A percentile compares a stretch with the other conserved stretches of the same genome.
Evolutionary conservation across 2,888 invertebrate species (phyloP).

Genomic region (Xiphydria camelus): DNA sequence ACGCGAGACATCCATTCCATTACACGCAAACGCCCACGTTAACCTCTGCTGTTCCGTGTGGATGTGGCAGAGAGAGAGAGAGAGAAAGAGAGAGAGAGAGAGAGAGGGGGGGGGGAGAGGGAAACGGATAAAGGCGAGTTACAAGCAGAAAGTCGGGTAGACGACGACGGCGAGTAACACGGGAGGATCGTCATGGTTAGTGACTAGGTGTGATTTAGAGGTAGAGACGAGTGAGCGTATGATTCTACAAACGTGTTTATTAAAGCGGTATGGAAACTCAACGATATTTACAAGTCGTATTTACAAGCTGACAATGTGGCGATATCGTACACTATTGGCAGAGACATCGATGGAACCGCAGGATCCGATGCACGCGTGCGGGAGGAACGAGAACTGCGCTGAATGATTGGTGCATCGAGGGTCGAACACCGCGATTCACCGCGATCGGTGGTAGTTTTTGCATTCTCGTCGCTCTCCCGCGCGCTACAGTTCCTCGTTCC

Average conservation of each 20-base stretch:
- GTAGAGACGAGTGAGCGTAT: slow-evolving; percentile 20
- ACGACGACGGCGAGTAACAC: background rate
- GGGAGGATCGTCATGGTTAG: slow-evolving; percentile 10
- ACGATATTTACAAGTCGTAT: slow-evolving; percentile 61
- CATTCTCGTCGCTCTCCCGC: background rate
- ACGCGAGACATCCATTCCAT: slow-evolving; percentile 39
- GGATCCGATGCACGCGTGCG: too few species aligned
- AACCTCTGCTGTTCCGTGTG: slow-evolving; percentile 31
- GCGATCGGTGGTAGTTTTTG: background rate
- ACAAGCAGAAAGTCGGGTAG: slow-evolving; percentile 1
- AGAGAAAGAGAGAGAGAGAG: background rate
- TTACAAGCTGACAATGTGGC: slow-evolving; percentile 54
- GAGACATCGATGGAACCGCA: too few species aligned
- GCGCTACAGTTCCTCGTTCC: slow-evolving; percentile 3
- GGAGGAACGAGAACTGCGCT: too few species aligned
- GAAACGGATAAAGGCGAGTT: background rate
- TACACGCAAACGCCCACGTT: slow-evolving; percentile 42
- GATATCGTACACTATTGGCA: too few species aligned
- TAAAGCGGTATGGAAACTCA: slow-evolving; percentile 67
- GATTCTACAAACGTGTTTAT: slow-evolving; percentile 65
- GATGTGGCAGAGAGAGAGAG: slow-evolving; percentile 8
- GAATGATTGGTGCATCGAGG: too few species aligned
- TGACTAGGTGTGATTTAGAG: slow-evolving; percentile 15
- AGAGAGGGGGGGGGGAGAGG: slow-evolving; percentile 2
- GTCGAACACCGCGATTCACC: background rate